phyloP scores from a whole-genome alignment of 2,113 vertebrate species.

The Sinocyclocheilus grahami region DNA sequence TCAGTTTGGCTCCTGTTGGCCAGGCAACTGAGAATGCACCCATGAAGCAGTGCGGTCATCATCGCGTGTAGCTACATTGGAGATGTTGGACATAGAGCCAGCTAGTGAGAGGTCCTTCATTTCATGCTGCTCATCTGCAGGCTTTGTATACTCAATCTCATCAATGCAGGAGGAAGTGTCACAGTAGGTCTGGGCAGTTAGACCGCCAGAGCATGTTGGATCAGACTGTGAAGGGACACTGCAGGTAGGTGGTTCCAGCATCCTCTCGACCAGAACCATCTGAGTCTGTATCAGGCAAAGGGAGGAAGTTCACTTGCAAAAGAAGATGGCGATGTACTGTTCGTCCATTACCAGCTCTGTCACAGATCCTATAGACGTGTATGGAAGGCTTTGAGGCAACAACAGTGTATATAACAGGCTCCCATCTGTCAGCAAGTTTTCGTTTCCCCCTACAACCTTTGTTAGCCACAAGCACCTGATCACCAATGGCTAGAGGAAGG shows the following conservation, averaged over 20 bases:
- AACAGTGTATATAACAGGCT: slow-evolving; percentile 14
- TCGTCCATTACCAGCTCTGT: slow-evolving; percentile 11
- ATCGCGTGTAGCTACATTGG: background rate
- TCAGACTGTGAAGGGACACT: background rate
- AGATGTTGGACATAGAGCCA: background rate
- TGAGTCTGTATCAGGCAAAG: background rate
- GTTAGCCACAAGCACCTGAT: slow-evolving; percentile 48
- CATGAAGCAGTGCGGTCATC: slow-evolving; percentile 3
- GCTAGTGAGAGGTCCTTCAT: background rate
- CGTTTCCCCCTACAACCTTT: slow-evolving; percentile 15
- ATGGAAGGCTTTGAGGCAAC: slow-evolving; percentile 31
- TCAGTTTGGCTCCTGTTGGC: background rate
- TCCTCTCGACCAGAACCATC: background rate
- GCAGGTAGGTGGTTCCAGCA: background rate
- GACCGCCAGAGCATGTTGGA: background rate
- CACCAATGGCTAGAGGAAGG: slow-evolving; percentile 18
- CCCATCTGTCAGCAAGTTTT: slow-evolving; percentile 44
- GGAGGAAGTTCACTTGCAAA: slow-evolving; percentile 45
- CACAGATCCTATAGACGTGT: slow-evolving; percentile 26
- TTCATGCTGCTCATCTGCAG: background rate
- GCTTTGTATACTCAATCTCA: too few species aligned
- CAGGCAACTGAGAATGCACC: background rate
- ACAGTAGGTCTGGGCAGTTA: background rate
- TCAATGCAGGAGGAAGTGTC: background rate
- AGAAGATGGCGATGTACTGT: slow-evolving; percentile 22